Evolutionary conservation across 2,113 vertebrate species (phyloP), one percentile per base, ranked within the genome.

Genomic region (Tachysurus vachellii): DNA sequence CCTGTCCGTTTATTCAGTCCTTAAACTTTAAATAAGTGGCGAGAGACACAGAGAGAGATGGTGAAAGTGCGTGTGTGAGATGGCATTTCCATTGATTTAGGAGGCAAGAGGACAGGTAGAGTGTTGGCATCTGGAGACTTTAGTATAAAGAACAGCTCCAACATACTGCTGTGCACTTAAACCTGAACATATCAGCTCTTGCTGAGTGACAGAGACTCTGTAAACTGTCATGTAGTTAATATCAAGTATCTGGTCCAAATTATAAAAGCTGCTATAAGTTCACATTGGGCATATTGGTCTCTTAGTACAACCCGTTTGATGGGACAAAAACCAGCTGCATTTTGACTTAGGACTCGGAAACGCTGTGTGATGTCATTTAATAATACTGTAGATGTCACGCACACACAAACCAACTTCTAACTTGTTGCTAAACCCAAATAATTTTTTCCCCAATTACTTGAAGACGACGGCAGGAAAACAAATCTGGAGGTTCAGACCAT

Each of bases 41-140:
- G 50, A 64, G 36, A 82, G 12, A 80, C 21, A 31, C 16, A 54
- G 26, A 42, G 54, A 28, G 56, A 31, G 4, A 21, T 21, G 56
- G 21, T 17, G 11, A 7, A 44, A 2, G 64, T 83, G 47, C 54
- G 50, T 70, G 47, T 36, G 66, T 84, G 50, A 73, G 28, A 71
- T 83, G 81, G 53, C 75, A 80, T 85, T 85, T 85, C 7, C 17
- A 64, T n/a, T 64, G 71, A 76, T 85, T 85, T 79, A 17, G 44
- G 16, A 36, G 28, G 76, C 26, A 13, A 70, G 44, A 77, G 61
- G 44, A 68, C 47, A 36, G 26, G 31, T 77, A 42, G n/a, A 2
- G 19, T 80, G 73, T 36, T n/a, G 17, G n/a, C 17, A 16, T 19
- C 73, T 21, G 42, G 56, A 14, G 53, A 23, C 21, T 12, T 3